phyloP scores from a whole-genome alignment of 2,797 vertebrate species.

The Sebastes matsubarae region DNA sequence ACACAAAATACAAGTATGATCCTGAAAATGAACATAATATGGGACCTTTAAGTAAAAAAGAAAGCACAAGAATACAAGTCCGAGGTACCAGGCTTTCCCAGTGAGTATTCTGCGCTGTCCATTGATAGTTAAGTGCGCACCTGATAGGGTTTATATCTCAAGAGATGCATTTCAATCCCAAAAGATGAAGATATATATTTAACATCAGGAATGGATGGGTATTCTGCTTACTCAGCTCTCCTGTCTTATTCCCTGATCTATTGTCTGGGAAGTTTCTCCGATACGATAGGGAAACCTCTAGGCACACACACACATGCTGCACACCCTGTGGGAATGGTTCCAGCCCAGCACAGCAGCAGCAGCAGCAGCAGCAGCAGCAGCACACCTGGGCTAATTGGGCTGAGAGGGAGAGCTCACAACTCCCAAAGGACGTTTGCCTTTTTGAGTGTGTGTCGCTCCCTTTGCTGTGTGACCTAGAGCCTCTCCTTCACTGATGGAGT shows the following conservation, averaged over 20 bases:
- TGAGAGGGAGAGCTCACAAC: constrained; percentile 21
- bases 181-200: not conserved
- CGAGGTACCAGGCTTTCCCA: not conserved
- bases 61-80: not conserved
- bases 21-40: too few relatives aligned
- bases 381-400: constrained; percentile 53
- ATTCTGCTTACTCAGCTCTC: constrained; percentile 34
- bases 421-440: constrained; percentile 41
- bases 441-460: not conserved
- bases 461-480: constrained; percentile 22
- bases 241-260: constrained; percentile 26
- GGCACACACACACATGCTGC: not conserved
- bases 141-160: not conserved
- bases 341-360: not conserved
- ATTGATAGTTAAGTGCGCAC: not conserved
- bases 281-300: constrained; percentile 13
- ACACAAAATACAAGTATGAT: too few relatives aligned
- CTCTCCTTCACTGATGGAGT: constrained; percentile 59
- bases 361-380: not conserved
- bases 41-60: not conserved
- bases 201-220: not conserved
- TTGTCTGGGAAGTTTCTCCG: not conserved
- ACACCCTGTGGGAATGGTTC: constrained; percentile 11
- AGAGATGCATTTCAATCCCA: not conserved
- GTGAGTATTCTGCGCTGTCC: not conserved